Evolutionary conservation across 1,140 invertebrate species (phyloP), one percentile per base, ranked within the genome.

Genomic region (Drosophila varians): DNA sequence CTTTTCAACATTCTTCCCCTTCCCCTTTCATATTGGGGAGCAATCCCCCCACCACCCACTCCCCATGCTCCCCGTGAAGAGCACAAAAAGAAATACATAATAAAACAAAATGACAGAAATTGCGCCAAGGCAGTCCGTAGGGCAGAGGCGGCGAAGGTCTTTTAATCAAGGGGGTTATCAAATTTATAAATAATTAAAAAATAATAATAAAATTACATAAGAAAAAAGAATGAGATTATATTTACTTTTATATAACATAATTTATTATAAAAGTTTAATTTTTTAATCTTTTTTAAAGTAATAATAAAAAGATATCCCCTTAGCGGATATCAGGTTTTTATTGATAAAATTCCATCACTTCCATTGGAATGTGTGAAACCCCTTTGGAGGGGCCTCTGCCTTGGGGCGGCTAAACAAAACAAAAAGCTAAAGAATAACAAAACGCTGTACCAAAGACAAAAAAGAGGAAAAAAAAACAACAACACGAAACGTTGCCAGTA

Each of bases 341-440:
- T 11, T 11, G 3, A 11, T 31, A 0, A 28, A 31, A 31, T 31
- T 31, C 28, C 28, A 7, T 38, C 4, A 38, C 23, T 14, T 26
- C 6, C 7, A 47, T 14, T 25, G 21, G 14, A 40, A 18, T 49
- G 31, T 9, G 11, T 34, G 1, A 31, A 31, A 5, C 36, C 14
- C 12, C 40, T 12, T 16, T 43, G 4, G 18, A 11, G 12, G 64
- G 57, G 80, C 66, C 80, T 46, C 68, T 87, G 82, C 26, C 26
- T 28, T 34, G 42, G 64, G 61, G 52, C 58, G 49, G 54, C 66
- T 55, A 86, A 88, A 82, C 82, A 87, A 87, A 86, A 87, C 82
- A 86, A 88, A 82, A 77, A 72, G 69, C 74, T 64, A 82, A 86
- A 82, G 77, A 86, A 86, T 87, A 86, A 86, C 76, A 86, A 72